A percentile compares a stretch with the other conserved stretches of the same genome.
Conservation (phyloP, 2,113 vertebrate genomes). For the Porphyrio hochstetteri region DNA sequence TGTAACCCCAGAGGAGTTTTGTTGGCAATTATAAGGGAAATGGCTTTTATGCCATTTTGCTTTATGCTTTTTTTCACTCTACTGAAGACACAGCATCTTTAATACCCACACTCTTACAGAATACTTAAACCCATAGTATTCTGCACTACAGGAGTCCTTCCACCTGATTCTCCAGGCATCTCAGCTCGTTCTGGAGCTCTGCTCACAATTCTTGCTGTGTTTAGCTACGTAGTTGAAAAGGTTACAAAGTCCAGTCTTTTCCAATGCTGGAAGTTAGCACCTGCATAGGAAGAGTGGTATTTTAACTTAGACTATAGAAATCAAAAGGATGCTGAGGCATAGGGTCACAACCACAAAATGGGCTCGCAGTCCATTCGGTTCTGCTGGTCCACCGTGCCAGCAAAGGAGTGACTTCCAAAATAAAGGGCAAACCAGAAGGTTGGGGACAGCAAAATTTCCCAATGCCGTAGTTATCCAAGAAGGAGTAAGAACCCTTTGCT, state of each 20-base stretch:
- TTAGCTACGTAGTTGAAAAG: neutral
- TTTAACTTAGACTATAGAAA: neutral
- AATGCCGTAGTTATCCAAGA: neutral
- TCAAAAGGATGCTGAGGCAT: neutral
- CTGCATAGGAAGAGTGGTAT: neutral
- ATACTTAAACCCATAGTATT: neutral
- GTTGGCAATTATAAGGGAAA: neutral
- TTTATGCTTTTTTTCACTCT: neutral
- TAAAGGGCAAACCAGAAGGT: neutral
- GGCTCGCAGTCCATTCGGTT: neutral
- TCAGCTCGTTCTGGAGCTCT: neutral
- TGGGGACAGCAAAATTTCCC: neutral
- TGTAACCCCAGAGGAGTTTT: neutral
- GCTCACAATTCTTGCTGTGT: neutral
- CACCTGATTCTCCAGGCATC: neutral
- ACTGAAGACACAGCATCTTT: neutral
- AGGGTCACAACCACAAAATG: neutral
- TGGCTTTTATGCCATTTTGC: neutral
- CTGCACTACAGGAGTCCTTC: neutral
- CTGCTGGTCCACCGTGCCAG: neutral
- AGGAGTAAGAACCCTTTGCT: neutral
- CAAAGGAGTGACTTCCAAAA: neutral
- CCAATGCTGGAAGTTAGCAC: rapidly evolving
- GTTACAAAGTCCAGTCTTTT: neutral
- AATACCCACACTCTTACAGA: neutral